Base-by-base conservation (phyloP, 2,113 vertebrate species). In the Ovibos moschatus region DNA sequence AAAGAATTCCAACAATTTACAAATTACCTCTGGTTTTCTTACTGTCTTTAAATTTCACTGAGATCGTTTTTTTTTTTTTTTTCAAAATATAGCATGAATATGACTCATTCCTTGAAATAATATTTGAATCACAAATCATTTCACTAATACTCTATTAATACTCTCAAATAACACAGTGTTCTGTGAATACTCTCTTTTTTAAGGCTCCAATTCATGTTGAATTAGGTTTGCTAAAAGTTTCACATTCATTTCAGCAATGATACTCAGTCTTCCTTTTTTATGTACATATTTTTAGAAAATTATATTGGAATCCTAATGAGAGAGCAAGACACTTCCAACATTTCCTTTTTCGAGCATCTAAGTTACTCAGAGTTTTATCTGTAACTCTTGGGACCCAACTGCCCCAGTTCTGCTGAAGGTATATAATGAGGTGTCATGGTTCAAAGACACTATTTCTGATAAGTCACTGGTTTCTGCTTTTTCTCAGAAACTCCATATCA, bases 391-490 rank as follows among this genome's bases (percentile, higher is more conserved):
- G 57, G 87, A 81, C 19, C 3, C 51, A 84, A 33, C 7, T 81
- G 28, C 79, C 45, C 89, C 40, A 94, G 11, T 93, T 95, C 36
- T 87, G 33, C 71, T 95, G 83, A 95, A 97, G 23, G 47, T 50
- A 53, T 89, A 89, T 81, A 57, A 97, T 94, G 50, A 6, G 25
- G n/a, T 96, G 60, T 93, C 92, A 89, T 92, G 30, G 50, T 84
- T 96, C 79, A 89, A 87, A 94, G 62, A 89, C 27, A 58, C 17
- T 76, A 55, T 97, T 97, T 90, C 43, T 97, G 62, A 62, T 64
- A 97, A 96, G 45, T 89, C 47, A 90, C 58, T 87, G 17, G 5
- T 60, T 96, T 89, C n/a, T 92, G 7, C 25, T 71, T 97, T 97
- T 95, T 87, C 81, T 95, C 58, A 78, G 83, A 96, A 97, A 94